Evolutionary conservation across 2,888 invertebrate species (phyloP), one percentile per base, ranked within the genome.

Genomic region (Parascotia fuliginaria): DNA sequence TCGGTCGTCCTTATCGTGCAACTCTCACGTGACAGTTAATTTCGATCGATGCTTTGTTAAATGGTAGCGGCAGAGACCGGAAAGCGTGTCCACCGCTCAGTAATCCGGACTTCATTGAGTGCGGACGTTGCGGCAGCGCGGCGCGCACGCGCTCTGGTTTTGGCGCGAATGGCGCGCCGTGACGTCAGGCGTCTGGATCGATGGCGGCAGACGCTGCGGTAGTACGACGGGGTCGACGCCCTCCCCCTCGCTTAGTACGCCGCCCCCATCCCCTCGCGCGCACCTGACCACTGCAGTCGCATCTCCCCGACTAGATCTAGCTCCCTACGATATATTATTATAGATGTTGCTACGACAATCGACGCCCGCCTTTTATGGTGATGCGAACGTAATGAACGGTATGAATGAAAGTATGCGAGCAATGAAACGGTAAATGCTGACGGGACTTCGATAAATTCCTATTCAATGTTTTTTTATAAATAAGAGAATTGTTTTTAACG

Each of bases 131-230:
- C 87, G 86, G 89, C 85, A 85, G 73, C 83, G 79, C 73, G 77
- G 60, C 86, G 87, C 90, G 89, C 92, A 89, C 77, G 89, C 91
- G 89, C 87, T 81, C 82, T 87, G 81, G 85, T 91, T 92, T 92
- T 92, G 92, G 92, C 92, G 92, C 92, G 92, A 92, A 92, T 86
- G 81, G 81, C 88, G 87, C 83, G 84, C 83, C 81, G 85, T 90
- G 92, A 91, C 92, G 92, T 89, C 91, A 92, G 85, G 83, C 89
- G 89, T 86, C 90, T 85, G 90, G 92, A 92, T 92, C 92, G 92
- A 92, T 92, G 91, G 85, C 87, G 87, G 88, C 88, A 91, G 92
- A 91, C 91, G 91, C 91, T 91, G 92, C 92, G 87, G 92, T 92
- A 92, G 91, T 91, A 90, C 90, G 87, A 60, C 82, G 91, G 87